These are phyloP conservation scores for Limnephilus lunatus DNA, from an alignment of 2,888 invertebrate genomes.

Conservation along the genomic window DNA sequence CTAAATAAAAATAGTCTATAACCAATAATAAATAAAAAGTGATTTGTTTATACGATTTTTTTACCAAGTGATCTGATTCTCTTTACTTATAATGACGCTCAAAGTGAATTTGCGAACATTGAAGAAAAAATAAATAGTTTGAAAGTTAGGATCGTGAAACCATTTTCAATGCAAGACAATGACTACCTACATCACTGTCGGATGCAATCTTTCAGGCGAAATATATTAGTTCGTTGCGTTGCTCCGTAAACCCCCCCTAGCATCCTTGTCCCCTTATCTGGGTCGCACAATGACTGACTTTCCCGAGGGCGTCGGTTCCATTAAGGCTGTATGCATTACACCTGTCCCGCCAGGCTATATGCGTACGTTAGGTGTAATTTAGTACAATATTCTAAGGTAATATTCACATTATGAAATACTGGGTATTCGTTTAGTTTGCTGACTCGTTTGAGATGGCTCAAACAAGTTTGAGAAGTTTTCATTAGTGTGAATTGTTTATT, in stretches of 20 bases:
- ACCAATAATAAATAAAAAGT: no score
- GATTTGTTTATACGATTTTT: no score
- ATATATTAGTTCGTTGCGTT: conserved; percentile 9
- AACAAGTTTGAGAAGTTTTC: neutral
- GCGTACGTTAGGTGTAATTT: neutral
- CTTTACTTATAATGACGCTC: no score
- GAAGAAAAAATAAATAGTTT: neutral
- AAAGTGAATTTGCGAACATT: no score
- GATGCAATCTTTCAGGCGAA: conserved; percentile 18
- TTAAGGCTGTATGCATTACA: conserved; percentile 50
- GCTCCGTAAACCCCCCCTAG: neutral
- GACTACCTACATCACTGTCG: conserved; percentile 16
- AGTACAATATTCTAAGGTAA: conserved; percentile 1
- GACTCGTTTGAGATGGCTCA: neutral
- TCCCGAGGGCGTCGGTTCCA: conserved; percentile 31
- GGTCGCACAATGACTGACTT: conserved; percentile 16
- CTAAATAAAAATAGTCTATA: no score
- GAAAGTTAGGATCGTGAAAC: neutral
- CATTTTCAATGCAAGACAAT: neutral
- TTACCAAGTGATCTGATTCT: no score
- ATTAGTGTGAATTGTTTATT: neutral
- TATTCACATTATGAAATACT: neutral
- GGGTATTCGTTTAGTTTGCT: neutral
- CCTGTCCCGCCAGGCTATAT: conserved; percentile 44
- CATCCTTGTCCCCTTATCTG: conserved; percentile 1